Evolutionary conservation across 2,888 invertebrate species (phyloP).

Genomic region (Plusia festucae): DNA sequence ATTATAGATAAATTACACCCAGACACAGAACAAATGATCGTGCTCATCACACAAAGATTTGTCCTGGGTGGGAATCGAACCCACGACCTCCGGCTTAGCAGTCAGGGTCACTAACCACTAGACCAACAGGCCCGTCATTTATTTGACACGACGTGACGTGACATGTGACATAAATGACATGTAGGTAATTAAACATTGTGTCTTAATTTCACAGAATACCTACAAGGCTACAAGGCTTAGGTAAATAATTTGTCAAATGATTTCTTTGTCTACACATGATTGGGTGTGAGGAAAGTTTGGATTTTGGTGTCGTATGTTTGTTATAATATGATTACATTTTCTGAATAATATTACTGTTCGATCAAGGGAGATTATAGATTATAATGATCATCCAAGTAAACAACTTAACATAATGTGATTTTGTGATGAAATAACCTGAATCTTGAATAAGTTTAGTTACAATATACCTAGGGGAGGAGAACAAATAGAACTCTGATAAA

Average conservation of each 20-base stretch:
- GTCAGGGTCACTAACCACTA: too few relatives aligned
- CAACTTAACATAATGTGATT: background rate
- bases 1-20: too few relatives aligned
- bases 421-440: background rate
- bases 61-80: too few relatives aligned
- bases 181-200: slow-evolving; percentile 8
- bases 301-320: background rate
- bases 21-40: too few relatives aligned
- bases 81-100: too few relatives aligned
- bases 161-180: too few relatives aligned
- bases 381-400: too few relatives aligned
- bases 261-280: slow-evolving; percentile 11
- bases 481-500: background rate
- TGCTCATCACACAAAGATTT: too few relatives aligned
- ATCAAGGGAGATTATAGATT: too few relatives aligned
- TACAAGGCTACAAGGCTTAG: slow-evolving; percentile 2
- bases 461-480: background rate
- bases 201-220: background rate
- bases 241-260: background rate
- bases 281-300: background rate
- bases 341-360: background rate
- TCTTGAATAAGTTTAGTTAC: too few relatives aligned
- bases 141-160: slow-evolving; percentile 26
- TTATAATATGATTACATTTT: background rate
- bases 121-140: too few relatives aligned